A percentile compares a stretch with the other conserved stretches of the same genome.
Evolutionary conservation across 1,140 invertebrate species (phyloP).

Genomic region (Drosophila pallidifrons): DNA sequence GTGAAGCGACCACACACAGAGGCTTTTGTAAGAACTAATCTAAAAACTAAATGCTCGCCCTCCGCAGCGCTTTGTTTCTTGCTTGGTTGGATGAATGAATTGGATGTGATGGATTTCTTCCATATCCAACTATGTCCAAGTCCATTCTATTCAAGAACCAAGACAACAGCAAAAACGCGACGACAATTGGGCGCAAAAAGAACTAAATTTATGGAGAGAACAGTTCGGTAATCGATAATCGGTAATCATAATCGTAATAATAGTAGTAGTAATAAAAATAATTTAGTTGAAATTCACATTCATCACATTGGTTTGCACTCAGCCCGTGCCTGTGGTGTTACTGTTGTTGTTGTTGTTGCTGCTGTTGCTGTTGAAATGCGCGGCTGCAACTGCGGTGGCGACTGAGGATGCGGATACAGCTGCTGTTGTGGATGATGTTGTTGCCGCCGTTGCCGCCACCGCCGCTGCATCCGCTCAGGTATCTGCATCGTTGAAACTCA

Average conservation of each 20-base stretch:
- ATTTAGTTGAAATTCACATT: conserved; percentile 84
- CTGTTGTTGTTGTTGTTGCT: conserved; percentile 23
- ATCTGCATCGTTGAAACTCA: conserved; percentile 81
- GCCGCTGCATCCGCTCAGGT: conserved; percentile 57
- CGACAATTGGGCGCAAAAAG: conserved; percentile 63
- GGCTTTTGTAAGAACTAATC: conserved; percentile 75
- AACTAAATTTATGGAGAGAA: conserved; percentile 82
- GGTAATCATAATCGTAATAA: conserved; percentile 82
- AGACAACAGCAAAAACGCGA: conserved; percentile 34
- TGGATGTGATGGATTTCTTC: not conserved
- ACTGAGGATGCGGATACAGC: conserved; percentile 13
- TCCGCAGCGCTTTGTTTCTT: conserved; percentile 39
- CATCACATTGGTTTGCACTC: conserved; percentile 76
- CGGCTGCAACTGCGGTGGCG: conserved; percentile 17
- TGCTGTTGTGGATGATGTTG: conserved; percentile 15
- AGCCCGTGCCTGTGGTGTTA: conserved; percentile 47
- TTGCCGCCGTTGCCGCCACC: conserved; percentile 7
- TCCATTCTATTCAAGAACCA: too few species aligned
- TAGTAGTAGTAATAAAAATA: conserved; percentile 83
- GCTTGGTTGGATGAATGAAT: too few species aligned
- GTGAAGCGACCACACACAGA: conserved; percentile 51
- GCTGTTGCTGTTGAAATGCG: conserved; percentile 8
- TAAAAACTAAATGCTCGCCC: conserved; percentile 80
- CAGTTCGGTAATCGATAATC: conserved; percentile 62
- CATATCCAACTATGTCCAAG: too few species aligned